Percentiles rank a stretch among this genome's conserved stretches.
Evolutionary conservation across 1,140 invertebrate genomes (phyloP).

Genomic region (Venturia canescens): DNA sequence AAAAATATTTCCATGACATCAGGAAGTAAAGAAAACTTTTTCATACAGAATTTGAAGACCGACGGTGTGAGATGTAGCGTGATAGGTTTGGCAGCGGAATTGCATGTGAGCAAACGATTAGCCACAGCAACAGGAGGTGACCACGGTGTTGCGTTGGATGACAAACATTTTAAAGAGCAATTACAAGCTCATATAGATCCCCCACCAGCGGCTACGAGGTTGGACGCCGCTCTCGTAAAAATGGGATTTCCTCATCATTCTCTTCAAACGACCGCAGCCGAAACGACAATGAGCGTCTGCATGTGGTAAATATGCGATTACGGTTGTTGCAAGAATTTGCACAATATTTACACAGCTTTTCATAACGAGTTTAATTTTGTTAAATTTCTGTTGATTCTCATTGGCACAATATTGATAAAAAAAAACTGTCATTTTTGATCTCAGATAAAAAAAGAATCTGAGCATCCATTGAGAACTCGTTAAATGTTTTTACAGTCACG

Average conservation of each 20-base stretch:
- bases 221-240: slow-evolving; percentile 91
- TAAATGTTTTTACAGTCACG: slow-evolving; percentile 80
- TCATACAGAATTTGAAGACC: slow-evolving; percentile 80
- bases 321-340: neutral
- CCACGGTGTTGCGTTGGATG: slow-evolving; percentile 94
- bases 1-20: no score
- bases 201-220: slow-evolving; percentile 87
- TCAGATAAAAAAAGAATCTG: no score
- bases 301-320: slow-evolving; percentile 86
- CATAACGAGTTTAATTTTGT: no score
- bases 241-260: slow-evolving; percentile 94
- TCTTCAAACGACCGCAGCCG: slow-evolving; percentile 70
- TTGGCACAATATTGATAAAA: neutral
- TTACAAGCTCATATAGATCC: slow-evolving; percentile 89
- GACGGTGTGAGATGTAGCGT: slow-evolving; percentile 93
- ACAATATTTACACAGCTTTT: no score
- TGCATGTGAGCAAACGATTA: slow-evolving; percentile 91
- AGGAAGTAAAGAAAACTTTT: neutral
- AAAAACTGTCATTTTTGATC: neutral
- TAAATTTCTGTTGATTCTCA: no score
- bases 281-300: slow-evolving; percentile 86
- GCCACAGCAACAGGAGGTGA: slow-evolving; percentile 90
- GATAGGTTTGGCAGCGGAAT: slow-evolving; percentile 96
- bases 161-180: slow-evolving; percentile 91
- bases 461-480: neutral